phyloP scores from a whole-genome alignment of 2,113 vertebrate species.

The Aphyosemion australe region DNA sequence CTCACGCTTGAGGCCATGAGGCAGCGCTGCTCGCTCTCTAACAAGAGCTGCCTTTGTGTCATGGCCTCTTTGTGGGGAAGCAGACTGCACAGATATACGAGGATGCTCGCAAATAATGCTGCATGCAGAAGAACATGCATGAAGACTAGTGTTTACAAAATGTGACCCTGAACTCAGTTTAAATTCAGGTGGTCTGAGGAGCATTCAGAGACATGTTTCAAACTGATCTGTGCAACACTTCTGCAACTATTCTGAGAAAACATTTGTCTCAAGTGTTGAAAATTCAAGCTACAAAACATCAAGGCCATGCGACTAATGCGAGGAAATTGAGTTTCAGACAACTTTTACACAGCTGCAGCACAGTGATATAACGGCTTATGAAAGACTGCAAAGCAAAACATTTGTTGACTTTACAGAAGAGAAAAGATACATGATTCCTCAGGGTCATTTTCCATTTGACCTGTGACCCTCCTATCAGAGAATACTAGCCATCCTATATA shows the following conservation, averaged over 20 bases:
- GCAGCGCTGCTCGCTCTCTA: neutral
- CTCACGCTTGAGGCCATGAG: neutral
- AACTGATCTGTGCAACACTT: too few relatives aligned
- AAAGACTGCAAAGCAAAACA: neutral
- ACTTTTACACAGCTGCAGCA: too few relatives aligned
- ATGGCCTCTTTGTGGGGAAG: constrained; percentile 5
- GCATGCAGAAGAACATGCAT: constrained; percentile 1
- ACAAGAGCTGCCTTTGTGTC: constrained; percentile 10
- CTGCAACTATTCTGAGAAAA: too few relatives aligned
- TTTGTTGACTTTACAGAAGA: neutral
- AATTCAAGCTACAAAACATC: too few relatives aligned
- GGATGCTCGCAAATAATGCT: constrained; percentile 6
- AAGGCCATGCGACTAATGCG: too few relatives aligned
- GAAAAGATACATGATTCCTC: neutral
- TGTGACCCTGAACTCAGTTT: neutral
- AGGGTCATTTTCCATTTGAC: too few relatives aligned
- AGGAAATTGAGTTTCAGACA: too few relatives aligned
- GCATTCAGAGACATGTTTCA: too few relatives aligned
- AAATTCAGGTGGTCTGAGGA: neutral
- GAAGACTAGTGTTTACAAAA: neutral
- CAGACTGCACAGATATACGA: neutral
- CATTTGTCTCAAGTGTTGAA: too few relatives aligned
- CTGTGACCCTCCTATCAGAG: too few relatives aligned
- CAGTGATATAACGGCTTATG: too few relatives aligned
- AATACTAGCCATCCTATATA: too few relatives aligned